Percentiles rank a stretch among this genome's conserved stretches.
phyloP scores from a whole-genome alignment of 2,113 vertebrate genomes.

The Prinia subflava region DNA sequence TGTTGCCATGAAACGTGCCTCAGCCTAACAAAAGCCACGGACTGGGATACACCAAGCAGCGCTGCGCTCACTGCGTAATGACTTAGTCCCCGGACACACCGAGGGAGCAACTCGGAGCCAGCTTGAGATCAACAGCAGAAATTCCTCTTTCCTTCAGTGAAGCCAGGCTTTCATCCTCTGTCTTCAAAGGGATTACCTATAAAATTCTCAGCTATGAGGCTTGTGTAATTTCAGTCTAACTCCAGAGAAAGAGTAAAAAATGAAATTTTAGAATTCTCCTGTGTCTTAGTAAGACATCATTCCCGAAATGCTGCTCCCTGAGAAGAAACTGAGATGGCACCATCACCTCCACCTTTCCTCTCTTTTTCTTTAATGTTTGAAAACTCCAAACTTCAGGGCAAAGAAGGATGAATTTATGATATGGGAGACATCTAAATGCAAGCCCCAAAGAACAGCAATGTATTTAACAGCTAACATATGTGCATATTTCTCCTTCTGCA shows the following conservation, averaged over 20 bases:
- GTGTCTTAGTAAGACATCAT: not conserved
- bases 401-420: not conserved
- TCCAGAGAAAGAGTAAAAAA: not conserved
- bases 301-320: not conserved
- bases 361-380: not conserved
- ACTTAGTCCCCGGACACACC: not conserved
- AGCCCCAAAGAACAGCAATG: not conserved
- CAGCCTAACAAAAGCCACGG: conserved; percentile 37
- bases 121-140: conserved; percentile 32
- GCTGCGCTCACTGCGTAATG: accelerated
- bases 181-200: conserved; percentile 41
- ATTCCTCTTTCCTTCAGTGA: conserved; percentile 6
- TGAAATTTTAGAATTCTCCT: not conserved
- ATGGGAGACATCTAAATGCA: not conserved
- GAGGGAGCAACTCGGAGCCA: not conserved
- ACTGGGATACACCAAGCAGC: not conserved
- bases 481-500: not conserved
- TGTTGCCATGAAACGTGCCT: conserved; percentile 25
- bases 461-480: conserved; percentile 18
- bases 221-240: not conserved
- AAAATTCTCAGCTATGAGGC: not conserved
- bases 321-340: not conserved
- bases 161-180: conserved; percentile 40
- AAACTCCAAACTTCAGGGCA: not conserved
- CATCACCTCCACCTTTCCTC: not conserved